Percentiles rank a stretch among this genome's conserved stretches.
phyloP scores from a whole-genome alignment of 30 jellyfish, hydroid and myxozoan species.

The Clytia hemisphaerica region DNA sequence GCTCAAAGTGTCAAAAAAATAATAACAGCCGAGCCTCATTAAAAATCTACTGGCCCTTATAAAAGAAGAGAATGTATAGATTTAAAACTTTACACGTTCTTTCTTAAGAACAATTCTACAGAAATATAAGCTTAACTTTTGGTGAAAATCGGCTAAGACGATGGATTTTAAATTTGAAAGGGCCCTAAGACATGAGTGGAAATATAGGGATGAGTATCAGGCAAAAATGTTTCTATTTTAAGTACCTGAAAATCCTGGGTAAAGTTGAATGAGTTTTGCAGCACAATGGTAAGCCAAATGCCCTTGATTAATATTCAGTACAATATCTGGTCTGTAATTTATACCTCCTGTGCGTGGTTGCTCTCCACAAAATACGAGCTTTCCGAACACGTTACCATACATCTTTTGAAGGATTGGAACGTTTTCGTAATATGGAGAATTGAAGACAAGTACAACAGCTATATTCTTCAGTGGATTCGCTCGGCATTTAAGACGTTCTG shows the following conservation, averaged over 20 bases:
- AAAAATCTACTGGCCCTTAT: no score
- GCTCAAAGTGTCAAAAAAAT: no score
- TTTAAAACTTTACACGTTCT: not conserved
- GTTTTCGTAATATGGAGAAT: slow-evolving; percentile 73
- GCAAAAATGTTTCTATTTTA: not conserved
- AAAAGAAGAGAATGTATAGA: not conserved
- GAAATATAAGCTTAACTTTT: not conserved
- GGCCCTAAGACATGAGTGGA: no score
- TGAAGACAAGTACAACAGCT: slow-evolving; percentile 69
- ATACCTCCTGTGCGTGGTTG: slow-evolving; percentile 20
- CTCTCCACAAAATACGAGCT: slow-evolving; percentile 68
- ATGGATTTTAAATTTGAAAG: no score
- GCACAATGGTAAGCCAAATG: slow-evolving; percentile 72
- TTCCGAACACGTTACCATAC: slow-evolving; percentile 66
- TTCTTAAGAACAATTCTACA: not conserved
- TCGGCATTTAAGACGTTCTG: no score
- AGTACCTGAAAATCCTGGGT: slow-evolving; percentile 71
- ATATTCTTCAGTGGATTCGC: no score
- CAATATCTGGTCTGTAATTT: slow-evolving; percentile 38
- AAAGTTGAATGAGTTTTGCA: slow-evolving; percentile 60
- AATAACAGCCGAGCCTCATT: no score
- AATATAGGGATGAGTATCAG: no score
- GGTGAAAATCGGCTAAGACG: no score
- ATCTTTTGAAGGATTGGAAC: slow-evolving; percentile 39
- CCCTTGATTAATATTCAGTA: slow-evolving; percentile 44